Conservation (phyloP, 2,888 invertebrate genomes). For the Nephrotoma flavescens region DNA sequence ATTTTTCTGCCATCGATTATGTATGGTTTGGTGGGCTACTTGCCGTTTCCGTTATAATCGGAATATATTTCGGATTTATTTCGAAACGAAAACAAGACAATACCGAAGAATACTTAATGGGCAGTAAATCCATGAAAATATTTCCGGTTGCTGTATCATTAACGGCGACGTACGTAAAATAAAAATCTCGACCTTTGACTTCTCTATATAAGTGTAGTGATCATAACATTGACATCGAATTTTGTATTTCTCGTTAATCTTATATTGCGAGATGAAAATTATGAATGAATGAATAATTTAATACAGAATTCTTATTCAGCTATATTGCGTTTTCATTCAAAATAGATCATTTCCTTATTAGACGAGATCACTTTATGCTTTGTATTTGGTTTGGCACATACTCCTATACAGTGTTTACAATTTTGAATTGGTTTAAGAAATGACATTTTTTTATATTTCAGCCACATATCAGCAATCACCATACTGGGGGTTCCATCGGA, state of each 20-base stretch:
- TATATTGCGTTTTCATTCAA: background rate
- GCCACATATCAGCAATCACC: background rate
- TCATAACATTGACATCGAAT: background rate
- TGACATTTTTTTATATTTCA: background rate
- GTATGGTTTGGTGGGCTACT: background rate
- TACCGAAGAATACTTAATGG: slow-evolving; percentile 1
- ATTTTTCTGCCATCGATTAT: background rate
- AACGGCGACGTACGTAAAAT: background rate
- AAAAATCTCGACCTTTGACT: background rate
- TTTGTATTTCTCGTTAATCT: background rate
- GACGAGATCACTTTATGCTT: background rate
- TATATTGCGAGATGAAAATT: background rate
- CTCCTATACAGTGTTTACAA: background rate
- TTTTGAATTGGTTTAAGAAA: background rate
- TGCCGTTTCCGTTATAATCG: background rate
- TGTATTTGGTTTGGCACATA: background rate
- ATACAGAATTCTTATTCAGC: background rate
- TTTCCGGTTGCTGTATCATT: background rate
- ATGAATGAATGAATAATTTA: background rate
- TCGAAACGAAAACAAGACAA: background rate
- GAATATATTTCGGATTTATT: slow-evolving; percentile 1
- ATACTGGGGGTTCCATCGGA: background rate
- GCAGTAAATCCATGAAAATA: background rate
- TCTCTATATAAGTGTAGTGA: background rate
- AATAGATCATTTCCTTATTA: background rate